These are phyloP conservation scores for Sturnira hondurensis DNA, from an alignment of 2,113 vertebrate genomes.

Conservation along the genomic window DNA sequence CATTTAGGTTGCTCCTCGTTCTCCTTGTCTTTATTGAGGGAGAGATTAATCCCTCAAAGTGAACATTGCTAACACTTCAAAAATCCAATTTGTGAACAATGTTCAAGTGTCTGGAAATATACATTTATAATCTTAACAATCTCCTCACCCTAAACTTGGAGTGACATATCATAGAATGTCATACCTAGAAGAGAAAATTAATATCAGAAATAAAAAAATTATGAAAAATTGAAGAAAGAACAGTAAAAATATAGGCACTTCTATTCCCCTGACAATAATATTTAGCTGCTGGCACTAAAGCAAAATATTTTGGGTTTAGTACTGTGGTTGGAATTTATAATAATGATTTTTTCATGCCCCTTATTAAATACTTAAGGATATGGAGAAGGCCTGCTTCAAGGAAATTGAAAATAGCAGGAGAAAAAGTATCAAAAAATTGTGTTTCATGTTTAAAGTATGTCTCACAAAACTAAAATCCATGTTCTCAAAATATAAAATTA, in stretches of 20 bases:
- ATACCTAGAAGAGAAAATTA: constrained; percentile 61
- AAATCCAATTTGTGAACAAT: constrained; percentile 75
- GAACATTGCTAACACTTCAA: constrained; percentile 67
- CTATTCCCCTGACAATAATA: neutral
- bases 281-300: neutral
- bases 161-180: constrained; percentile 51
- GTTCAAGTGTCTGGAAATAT: constrained; percentile 51
- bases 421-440: neutral
- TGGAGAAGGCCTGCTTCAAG: neutral
- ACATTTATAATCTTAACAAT: constrained; percentile 74
- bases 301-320: neutral
- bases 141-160: constrained; percentile 45
- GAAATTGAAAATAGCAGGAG: neutral
- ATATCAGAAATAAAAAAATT: constrained; percentile 31
- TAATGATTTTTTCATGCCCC: neutral
- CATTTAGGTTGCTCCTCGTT: neutral
- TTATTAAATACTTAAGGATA: neutral
- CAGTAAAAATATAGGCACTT: neutral
- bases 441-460: neutral
- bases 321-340: neutral
- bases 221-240: neutral
- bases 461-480: neutral
- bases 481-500: neutral
- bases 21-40: constrained; percentile 24
- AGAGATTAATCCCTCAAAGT: constrained; percentile 68